phyloP scores from a whole-genome alignment of 2,888 invertebrate species.

The Clepsis dumicolana region DNA sequence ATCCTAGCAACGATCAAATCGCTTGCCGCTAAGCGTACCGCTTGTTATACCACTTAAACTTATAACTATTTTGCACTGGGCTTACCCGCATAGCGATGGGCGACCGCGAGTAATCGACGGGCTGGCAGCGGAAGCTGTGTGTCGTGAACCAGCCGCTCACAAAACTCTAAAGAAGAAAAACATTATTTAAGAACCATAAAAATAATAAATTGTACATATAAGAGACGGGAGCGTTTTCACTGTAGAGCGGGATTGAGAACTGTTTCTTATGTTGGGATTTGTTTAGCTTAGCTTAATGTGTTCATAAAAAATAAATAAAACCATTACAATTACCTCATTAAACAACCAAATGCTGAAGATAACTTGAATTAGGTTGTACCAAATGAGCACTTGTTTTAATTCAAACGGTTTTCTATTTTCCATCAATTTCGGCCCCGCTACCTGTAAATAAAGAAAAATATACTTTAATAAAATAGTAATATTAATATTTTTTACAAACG shows the following conservation, averaged over 20 bases:
- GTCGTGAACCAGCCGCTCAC: slow-evolving; percentile 91
- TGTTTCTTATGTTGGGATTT: no score
- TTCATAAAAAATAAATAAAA: no score
- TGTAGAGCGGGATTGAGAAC: no score
- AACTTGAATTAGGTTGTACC: slow-evolving; percentile 95
- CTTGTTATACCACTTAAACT: background rate
- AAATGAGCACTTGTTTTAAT: slow-evolving; percentile 90
- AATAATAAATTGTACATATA: no score
- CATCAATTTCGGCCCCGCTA: slow-evolving; percentile 93
- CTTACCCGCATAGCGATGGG: slow-evolving; percentile 90
- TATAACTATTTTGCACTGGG: no score
- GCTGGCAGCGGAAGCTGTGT: slow-evolving; percentile 94
- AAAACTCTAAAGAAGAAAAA: slow-evolving; percentile 81
- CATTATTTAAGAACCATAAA: background rate
- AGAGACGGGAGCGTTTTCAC: slow-evolving; percentile 12
- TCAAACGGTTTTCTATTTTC: slow-evolving; percentile 94
- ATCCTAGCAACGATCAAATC: slow-evolving; percentile 35
- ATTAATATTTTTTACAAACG: background rate
- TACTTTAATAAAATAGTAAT: background rate
- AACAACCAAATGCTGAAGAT: slow-evolving; percentile 91
- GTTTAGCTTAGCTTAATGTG: no score
- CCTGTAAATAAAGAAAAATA: slow-evolving; percentile 66
- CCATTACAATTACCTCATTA: slow-evolving; percentile 85
- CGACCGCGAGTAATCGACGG: slow-evolving; percentile 93
- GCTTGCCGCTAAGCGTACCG: slow-evolving; percentile 23